Evolutionary conservation across 2,113 vertebrate species (phyloP).

Genomic region (Scortum barcoo): DNA sequence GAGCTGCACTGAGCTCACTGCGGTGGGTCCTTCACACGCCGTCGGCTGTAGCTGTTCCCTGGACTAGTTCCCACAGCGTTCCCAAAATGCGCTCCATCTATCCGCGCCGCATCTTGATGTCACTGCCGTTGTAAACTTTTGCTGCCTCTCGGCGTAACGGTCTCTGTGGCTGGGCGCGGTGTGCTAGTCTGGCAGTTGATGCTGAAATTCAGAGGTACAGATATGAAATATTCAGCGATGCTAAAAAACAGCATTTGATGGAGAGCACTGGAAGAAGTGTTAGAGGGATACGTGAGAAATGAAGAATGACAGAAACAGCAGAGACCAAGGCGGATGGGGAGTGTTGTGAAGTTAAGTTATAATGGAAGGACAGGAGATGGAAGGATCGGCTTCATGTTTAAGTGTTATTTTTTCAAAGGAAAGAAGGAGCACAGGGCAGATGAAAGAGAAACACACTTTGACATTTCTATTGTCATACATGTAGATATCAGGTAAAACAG

Average conservation of each 20-base stretch:
- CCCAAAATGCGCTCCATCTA: slow-evolving; percentile 27
- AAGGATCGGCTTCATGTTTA: neutral
- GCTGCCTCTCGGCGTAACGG: slow-evolving; percentile 27
- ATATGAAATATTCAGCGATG: slow-evolving; percentile 63
- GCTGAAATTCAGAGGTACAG: slow-evolving; percentile 8
- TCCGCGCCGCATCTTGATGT: slow-evolving; percentile 17
- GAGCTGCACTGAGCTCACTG: slow-evolving; percentile 25
- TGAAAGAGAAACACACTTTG: slow-evolving; percentile 12
- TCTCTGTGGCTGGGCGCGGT: neutral
- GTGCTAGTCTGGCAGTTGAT: slow-evolving; percentile 15
- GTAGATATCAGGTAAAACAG: slow-evolving; percentile 31
- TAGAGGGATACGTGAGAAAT: slow-evolving; percentile 17
- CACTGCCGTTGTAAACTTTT: slow-evolving; percentile 31
- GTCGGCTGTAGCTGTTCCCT: slow-evolving; percentile 51
- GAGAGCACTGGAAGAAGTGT: neutral
- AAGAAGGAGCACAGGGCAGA: neutral
- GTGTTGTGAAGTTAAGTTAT: neutral
- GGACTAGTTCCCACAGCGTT: slow-evolving; percentile 31
- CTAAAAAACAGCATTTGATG: slow-evolving; percentile 10
- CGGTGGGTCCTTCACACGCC: slow-evolving; percentile 37
- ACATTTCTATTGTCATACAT: slow-evolving; percentile 30
- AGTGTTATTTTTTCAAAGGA: slow-evolving; percentile 9
- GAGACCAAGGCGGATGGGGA: neutral
- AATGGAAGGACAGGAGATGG: neutral
- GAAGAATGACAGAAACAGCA: slow-evolving; percentile 1